phyloP scores from a whole-genome alignment of 2,113 vertebrate genomes.

The Toxotes jaculatrix region DNA sequence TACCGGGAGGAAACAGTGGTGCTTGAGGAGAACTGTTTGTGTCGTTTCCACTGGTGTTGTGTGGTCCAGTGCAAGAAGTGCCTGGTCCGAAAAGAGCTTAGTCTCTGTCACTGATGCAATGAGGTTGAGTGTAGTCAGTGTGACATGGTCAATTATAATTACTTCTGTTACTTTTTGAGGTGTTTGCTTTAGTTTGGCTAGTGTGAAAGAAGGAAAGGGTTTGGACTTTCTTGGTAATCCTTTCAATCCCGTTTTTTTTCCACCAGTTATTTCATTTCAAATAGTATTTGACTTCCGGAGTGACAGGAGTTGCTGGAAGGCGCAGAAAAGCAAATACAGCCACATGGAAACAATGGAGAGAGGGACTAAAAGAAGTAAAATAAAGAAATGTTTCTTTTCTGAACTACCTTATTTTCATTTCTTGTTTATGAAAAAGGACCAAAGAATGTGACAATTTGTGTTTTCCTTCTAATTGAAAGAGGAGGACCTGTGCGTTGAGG shows the following conservation, averaged over 20 bases:
- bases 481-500: background rate
- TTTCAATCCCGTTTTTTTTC: constrained; percentile 23
- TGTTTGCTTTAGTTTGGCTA: constrained; percentile 33
- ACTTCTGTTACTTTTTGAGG: constrained; percentile 41
- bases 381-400: background rate
- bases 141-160: constrained; percentile 23
- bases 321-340: background rate
- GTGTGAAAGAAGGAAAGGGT: constrained; percentile 42
- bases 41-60: constrained; percentile 98
- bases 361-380: constrained; percentile 11
- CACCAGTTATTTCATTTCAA: background rate
- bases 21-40: constrained; percentile 96
- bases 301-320: background rate
- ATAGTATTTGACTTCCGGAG: background rate
- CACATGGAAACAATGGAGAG: constrained; percentile 12
- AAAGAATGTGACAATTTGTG: constrained; percentile 60
- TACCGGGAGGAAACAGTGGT: constrained; percentile 92
- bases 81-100: constrained; percentile 93
- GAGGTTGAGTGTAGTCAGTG: constrained; percentile 6
- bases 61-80: constrained; percentile 98
- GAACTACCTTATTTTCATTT: constrained; percentile 53
- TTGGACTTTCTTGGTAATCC: constrained; percentile 8
- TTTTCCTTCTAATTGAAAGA: constrained; percentile 21
- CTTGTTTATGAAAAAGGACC: constrained; percentile 60
- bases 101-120: constrained; percentile 88